These are phyloP conservation scores for Erethizon dorsatum DNA, from an alignment of 2,797 vertebrate species.

Conservation along the genomic window DNA sequence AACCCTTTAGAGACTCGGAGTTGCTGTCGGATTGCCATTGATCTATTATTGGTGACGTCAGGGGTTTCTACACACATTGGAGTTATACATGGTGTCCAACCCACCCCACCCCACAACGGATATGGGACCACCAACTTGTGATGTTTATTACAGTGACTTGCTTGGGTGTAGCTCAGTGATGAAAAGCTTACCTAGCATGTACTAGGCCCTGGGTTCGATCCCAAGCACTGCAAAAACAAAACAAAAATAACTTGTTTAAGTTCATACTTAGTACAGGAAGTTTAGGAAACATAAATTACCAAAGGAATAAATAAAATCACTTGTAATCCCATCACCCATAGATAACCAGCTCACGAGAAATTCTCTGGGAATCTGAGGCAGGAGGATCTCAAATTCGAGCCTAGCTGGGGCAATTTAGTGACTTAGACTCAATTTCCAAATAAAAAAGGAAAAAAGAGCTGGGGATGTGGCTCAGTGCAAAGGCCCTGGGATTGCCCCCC, in stretches of 20 bases:
- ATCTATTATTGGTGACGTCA: neutral
- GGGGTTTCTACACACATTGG: neutral
- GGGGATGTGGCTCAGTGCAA: neutral
- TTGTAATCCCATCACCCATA: slow-evolving; percentile 1
- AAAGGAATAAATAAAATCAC: slow-evolving; percentile 60
- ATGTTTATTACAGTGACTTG: slow-evolving; percentile 54
- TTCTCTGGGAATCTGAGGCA: neutral
- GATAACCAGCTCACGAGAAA: neutral
- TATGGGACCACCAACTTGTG: neutral
- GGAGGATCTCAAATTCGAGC: neutral
- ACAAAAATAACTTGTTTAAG: slow-evolving; percentile 42
- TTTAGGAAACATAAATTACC: slow-evolving; percentile 26
- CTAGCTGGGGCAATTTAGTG: neutral
- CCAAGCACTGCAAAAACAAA: neutral
- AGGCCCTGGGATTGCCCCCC: neutral
- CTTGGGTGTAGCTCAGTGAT: neutral
- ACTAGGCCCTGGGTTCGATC: neutral
- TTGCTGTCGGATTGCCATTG: neutral
- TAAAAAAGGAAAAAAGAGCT: neutral
- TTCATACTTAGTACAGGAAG: slow-evolving; percentile 4
- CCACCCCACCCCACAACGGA: neutral
- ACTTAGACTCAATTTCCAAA: neutral
- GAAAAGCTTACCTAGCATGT: neutral
- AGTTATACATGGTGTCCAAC: neutral
- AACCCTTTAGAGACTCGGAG: neutral